A percentile compares a stretch with the other conserved stretches of the same genome.
These are phyloP conservation scores for Styela clava DNA, from an alignment of 23 tunicate species.

Conservation along the genomic window DNA sequence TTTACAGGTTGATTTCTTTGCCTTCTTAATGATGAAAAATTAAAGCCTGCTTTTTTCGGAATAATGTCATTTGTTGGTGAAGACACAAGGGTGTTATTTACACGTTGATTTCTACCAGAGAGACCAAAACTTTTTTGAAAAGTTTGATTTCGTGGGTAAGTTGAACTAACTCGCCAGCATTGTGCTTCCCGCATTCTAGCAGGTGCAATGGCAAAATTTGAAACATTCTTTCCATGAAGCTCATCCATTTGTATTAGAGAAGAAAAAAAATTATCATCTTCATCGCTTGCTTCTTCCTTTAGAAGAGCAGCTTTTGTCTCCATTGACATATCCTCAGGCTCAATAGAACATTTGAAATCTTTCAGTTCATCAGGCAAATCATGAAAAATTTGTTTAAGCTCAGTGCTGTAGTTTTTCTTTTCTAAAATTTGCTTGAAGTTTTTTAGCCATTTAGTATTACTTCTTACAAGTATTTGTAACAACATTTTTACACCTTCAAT, in stretches of 20 bases:
- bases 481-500: constrained; percentile 11
- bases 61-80: background rate
- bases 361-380: constrained; percentile 8
- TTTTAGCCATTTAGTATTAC: background rate
- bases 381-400: background rate
- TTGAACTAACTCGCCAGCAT: too few species aligned
- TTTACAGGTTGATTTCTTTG: background rate
- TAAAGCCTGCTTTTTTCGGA: constrained; percentile 1
- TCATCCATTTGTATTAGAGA: background rate
- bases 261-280: background rate
- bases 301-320: too few species aligned
- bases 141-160: too few species aligned
- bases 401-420: constrained; percentile 4
- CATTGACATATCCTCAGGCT: background rate
- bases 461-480: constrained; percentile 17
- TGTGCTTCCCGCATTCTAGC: background rate
- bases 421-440: background rate
- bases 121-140: too few species aligned
- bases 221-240: background rate
- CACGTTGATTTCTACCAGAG: too few species aligned
- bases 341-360: background rate
- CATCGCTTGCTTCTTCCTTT: background rate
- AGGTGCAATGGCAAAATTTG: background rate
- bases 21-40: background rate
- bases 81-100: background rate